These are phyloP conservation scores for Gryllus bimaculatus DNA, from an alignment of 1,140 invertebrate species.

Conservation along the genomic window DNA sequence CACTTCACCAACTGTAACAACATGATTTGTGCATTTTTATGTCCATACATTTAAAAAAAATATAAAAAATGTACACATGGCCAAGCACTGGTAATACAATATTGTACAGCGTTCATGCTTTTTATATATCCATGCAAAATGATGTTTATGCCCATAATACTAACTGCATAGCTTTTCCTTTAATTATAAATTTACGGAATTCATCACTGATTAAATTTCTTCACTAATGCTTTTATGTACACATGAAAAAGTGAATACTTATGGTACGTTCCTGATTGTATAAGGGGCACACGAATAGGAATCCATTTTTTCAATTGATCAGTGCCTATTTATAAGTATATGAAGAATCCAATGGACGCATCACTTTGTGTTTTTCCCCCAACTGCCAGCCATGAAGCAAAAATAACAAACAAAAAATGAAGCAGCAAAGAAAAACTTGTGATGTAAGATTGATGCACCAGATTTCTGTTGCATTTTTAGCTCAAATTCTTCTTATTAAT, in stretches of 20 bases:
- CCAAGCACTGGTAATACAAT: not conserved
- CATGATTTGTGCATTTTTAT: constrained; percentile 2
- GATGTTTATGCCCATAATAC: not conserved
- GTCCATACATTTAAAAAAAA: constrained; percentile 3
- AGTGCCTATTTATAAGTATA: not conserved
- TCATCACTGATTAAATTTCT: not conserved
- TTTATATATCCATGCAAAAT: not conserved
- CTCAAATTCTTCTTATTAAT: not conserved
- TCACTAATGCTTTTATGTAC: not conserved
- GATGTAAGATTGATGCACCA: not conserved
- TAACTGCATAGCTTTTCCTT: constrained; percentile 4
- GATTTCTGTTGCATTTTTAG: not conserved
- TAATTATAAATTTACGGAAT: not conserved
- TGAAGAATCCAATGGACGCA: not conserved
- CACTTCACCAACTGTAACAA: not conserved
- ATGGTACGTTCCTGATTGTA: not conserved
- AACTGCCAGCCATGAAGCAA: not conserved
- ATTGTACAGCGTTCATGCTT: not conserved
- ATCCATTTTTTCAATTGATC: not conserved
- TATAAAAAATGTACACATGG: not conserved
- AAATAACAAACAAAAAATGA: not conserved
- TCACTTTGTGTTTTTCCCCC: not conserved
- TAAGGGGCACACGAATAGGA: not conserved
- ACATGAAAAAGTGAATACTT: not conserved
- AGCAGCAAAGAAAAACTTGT: not conserved